phyloP scores from a whole-genome alignment of 2,113 vertebrate genomes.

The Centrocercus urophasianus region DNA sequence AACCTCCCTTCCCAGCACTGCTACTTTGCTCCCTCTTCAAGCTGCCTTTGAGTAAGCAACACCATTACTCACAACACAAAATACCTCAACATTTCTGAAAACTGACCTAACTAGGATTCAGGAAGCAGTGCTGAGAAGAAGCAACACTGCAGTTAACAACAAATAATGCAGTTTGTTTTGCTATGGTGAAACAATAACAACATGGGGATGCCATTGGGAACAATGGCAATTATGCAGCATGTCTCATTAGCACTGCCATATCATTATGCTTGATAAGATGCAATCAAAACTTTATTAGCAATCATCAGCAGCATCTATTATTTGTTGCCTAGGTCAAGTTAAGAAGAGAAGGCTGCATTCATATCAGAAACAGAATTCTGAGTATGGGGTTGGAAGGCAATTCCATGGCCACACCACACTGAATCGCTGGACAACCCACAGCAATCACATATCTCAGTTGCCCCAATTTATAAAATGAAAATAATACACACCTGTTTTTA shows the following conservation, averaged over 20 bases:
- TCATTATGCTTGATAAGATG: conserved; percentile 33
- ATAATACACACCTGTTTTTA: not conserved
- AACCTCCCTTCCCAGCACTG: rapidly evolving
- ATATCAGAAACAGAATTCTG: not conserved
- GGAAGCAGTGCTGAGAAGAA: not conserved
- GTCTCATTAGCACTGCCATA: not conserved
- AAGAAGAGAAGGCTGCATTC: not conserved
- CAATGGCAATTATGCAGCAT: conserved; percentile 51
- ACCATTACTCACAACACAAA: not conserved
- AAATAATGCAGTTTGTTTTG: not conserved
- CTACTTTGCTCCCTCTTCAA: rapidly evolving
- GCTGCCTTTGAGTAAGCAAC: not conserved
- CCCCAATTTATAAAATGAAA: not conserved
- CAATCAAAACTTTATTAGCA: conserved; percentile 70
- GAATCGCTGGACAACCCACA: not conserved
- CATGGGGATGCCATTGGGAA: conserved; percentile 30
- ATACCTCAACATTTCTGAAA: not conserved
- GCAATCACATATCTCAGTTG: not conserved
- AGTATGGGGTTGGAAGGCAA: not conserved
- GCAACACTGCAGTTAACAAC: not conserved
- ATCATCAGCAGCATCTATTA: conserved; percentile 47
- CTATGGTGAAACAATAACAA: conserved; percentile 10
- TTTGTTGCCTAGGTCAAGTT: not conserved
- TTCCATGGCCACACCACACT: not conserved
- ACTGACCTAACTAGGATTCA: not conserved